Base-by-base conservation (phyloP, 2,888 invertebrate genomes). In the Epicampocera succincta region DNA sequence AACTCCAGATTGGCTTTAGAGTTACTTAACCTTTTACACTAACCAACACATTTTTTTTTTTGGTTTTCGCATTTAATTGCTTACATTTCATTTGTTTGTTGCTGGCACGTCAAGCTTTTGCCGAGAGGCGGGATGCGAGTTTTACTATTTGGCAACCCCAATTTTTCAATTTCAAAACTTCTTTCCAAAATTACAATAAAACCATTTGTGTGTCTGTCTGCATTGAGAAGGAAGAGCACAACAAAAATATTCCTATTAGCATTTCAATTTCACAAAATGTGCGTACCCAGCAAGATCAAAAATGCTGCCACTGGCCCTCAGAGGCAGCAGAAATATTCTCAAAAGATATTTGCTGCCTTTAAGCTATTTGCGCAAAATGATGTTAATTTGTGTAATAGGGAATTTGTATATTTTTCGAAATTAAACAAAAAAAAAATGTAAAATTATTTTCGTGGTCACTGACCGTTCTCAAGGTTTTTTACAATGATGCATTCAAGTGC, bases 391-490 rank as follows among this genome's bases (percentile, higher is more conserved):
- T 84, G 74, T 83, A 86, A 85, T 72, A 72, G 87, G 87, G 88
- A 88, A 89, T 88, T 89, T 87, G 86, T 87, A 87, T 86, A 87
- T 88, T 60, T 66, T 46, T 56, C 74, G 17, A 69, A 52, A 76
- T 50, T 61, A 17, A 72, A 40, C 5, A 58, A 33, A 19, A 13
- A 15, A 54, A 40, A 21, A 11, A 56, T 46, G 42, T n/a, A 54
- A 69, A 48, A 15, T 3, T 19, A 38, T 88, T 85, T 88, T 88
- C 83, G 66, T 88, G 88, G 88, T 88, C 88, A 89, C 88, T 88
- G 88, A 88, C 88, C 88, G 88, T 88, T 86, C 88, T 89, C 88
- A 88, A 88, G 88, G 88, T 87, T 88, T 88, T 88, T 88, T 85
- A 85, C 85, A 86, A 87, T 88, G 85, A 85, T 85, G 84, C 69